Conservation (phyloP, 2,797 vertebrate species). For the Schizothorax lantsangensis region DNA sequence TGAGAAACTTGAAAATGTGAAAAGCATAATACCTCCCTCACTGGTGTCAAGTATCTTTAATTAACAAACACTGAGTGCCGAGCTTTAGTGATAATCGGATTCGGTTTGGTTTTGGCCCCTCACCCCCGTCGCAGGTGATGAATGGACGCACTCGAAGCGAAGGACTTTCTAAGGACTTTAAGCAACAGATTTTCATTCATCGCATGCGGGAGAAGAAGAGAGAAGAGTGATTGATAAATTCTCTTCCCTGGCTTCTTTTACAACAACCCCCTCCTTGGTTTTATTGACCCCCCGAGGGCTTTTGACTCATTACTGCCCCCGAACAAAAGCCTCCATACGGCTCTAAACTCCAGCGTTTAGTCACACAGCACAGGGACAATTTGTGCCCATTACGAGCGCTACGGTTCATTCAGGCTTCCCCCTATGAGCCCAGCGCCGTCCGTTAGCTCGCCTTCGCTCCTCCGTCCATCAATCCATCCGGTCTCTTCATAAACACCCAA, state of each 20-base stretch:
- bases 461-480: slow-evolving; percentile 40
- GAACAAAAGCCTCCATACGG: slow-evolving; percentile 55
- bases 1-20: neutral
- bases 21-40: neutral
- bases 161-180: slow-evolving; percentile 57
- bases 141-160: slow-evolving; percentile 53
- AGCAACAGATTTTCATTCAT: slow-evolving; percentile 61
- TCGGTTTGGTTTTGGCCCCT: slow-evolving; percentile 34
- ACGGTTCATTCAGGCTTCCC: slow-evolving; percentile 53
- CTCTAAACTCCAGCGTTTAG: slow-evolving; percentile 58
- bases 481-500: slow-evolving; percentile 54
- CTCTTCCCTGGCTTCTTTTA: slow-evolving; percentile 53
- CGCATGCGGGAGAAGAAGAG: slow-evolving; percentile 44
- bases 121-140: slow-evolving; percentile 49
- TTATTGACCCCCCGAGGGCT: slow-evolving; percentile 62
- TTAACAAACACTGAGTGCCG: slow-evolving; percentile 6
- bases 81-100: slow-evolving; percentile 50
- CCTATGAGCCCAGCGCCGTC: slow-evolving; percentile 28
- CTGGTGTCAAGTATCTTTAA: slow-evolving; percentile 21
- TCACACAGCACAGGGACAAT: slow-evolving; percentile 59
- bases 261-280: slow-evolving; percentile 52
- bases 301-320: slow-evolving; percentile 61
- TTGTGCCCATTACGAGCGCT: slow-evolving; percentile 53
- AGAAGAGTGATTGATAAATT: slow-evolving; percentile 65
- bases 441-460: slow-evolving; percentile 31